phyloP scores from a whole-genome alignment of 2,888 invertebrate genomes.

The Eulithis testata region DNA sequence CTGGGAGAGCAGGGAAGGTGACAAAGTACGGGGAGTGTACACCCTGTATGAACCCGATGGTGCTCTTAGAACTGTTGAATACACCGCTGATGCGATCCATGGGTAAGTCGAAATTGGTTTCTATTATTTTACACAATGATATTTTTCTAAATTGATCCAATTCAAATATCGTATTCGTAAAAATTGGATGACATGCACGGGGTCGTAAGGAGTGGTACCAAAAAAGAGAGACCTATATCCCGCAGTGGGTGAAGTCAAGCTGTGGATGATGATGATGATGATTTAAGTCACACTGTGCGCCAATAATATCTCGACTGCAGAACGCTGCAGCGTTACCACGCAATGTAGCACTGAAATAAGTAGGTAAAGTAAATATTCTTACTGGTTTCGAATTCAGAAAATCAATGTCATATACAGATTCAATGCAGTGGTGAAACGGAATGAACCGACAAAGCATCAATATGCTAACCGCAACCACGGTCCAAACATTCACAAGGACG shows the following conservation, averaged over 20 bases:
- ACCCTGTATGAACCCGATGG: slow-evolving; percentile 80
- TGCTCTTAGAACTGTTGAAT: slow-evolving; percentile 78
- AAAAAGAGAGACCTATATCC: too few species aligned
- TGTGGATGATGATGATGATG: too few species aligned
- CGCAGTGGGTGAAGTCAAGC: too few species aligned
- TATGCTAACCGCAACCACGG: slow-evolving; percentile 45
- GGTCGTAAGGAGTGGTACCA: too few species aligned
- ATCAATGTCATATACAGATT: slow-evolving; percentile 51
- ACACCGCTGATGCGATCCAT: slow-evolving; percentile 76
- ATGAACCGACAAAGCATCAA: slow-evolving; percentile 59
- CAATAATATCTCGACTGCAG: too few species aligned
- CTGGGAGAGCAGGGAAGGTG: slow-evolving; percentile 81
- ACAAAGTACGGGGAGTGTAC: slow-evolving; percentile 77
- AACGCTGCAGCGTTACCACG: too few species aligned
- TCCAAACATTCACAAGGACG: slow-evolving; percentile 43
- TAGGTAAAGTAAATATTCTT: neutral
- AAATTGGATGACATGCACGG: too few species aligned
- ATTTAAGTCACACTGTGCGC: too few species aligned
- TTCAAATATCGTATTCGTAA: too few species aligned
- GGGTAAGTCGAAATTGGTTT: slow-evolving; percentile 54
- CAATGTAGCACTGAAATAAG: too few species aligned
- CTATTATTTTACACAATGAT: neutral
- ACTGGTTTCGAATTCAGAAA: neutral
- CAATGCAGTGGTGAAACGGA: slow-evolving; percentile 69
- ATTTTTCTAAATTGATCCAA: too few species aligned